phyloP scores from a whole-genome alignment of 1,140 invertebrate species.

The Trachelipus rathkii region DNA sequence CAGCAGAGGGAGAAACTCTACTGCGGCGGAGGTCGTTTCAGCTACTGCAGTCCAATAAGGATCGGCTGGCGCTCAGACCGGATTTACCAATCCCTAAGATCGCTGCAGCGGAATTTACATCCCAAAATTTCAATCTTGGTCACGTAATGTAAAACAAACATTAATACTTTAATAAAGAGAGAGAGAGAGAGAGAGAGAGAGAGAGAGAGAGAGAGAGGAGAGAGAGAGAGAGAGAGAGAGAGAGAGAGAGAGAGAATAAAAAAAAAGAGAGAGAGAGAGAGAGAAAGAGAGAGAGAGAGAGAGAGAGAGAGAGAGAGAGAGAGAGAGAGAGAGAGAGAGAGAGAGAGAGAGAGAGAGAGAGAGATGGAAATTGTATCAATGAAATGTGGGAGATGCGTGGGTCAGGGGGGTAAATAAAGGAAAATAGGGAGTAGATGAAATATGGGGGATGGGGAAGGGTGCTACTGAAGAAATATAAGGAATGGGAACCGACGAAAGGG shows the following conservation, averaged over 20 bases:
- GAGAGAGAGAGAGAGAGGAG: no score
- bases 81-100: no score
- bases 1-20: no score
- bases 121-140: no score
- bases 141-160: no score
- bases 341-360: background rate
- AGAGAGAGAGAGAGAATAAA: background rate
- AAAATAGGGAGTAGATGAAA: background rate
- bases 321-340: no score
- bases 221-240: background rate
- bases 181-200: no score
- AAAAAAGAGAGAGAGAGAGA: background rate
- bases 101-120: no score
- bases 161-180: no score
- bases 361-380: background rate
- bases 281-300: background rate
- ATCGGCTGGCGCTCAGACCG: slow-evolving; percentile 1
- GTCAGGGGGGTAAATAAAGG: background rate
- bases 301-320: no score
- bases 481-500: background rate
- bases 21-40: background rate
- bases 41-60: slow-evolving; percentile 11
- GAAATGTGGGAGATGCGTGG: background rate
- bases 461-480: no score
- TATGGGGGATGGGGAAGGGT: no score